Base-by-base conservation (phyloP, 92 coral and sea anemone genomes). In the Pocillopora meandrina region DNA sequence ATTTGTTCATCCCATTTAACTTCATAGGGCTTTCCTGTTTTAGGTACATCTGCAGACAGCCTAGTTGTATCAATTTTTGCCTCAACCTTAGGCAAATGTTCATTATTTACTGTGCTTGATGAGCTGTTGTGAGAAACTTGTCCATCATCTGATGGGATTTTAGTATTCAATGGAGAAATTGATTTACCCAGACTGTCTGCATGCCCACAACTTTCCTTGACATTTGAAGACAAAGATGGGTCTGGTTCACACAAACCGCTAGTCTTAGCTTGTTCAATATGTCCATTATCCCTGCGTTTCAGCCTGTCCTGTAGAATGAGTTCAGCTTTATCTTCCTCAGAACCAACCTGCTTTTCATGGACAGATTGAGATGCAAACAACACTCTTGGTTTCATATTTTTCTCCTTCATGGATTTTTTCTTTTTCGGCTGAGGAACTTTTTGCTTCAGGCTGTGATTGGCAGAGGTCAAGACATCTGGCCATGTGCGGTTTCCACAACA, bases 401-500 rank as follows among this genome's bases (percentile, higher is more conserved):
- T 72, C 36, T 61, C 26, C 3, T 72, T 2, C 1, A 20, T 21
- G 1, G 12, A 10, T 14, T 83, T 74, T 13, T 14, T 47, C 86
- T 73, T 83, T 64, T 49, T 76, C 42, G 42, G n/a, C 23, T 19
- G 23, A 49, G 60, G 68, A 15, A 34, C 74, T 23, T 52, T 73
- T 31, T 83, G 60, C 14, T 56, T 61, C 10, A 3, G 79, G 5
- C 11, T 79, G 65, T 83, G 79, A 66, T 74, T 23, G 52, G 64
- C 31, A 19, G 80, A 83, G 12, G 86, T 26, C 65, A 83, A 47
- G 33, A 74, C 71, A 47, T 73, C 52, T 36, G 56, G 71, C n/a
- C 13, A 42, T 12, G 67, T 72, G 12, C 62, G 21, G 79, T 47
- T 36, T 2, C 35, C 55, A 10, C 6, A 12, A 16, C 12, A 57